Percentiles rank a stretch among this genome's conserved stretches.
phyloP scores from a whole-genome alignment of 1,140 invertebrate genomes.

The Heliconius melpomene region DNA sequence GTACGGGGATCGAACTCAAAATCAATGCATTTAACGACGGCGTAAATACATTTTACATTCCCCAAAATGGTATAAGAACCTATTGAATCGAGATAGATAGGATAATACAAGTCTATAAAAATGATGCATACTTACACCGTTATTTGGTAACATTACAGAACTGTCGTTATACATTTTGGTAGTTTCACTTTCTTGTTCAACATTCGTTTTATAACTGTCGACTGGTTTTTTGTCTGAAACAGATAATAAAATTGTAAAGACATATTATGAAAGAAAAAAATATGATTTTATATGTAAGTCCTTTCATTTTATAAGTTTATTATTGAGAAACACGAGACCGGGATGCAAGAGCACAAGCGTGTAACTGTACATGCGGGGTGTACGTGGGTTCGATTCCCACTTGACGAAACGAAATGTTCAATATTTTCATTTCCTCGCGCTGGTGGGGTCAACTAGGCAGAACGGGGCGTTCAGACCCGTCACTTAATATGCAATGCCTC shows the following conservation, averaged over 20 bases:
- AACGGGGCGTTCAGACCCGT: too few species aligned
- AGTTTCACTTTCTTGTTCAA: conserved; percentile 43
- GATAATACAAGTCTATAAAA: neutral
- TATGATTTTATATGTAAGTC: neutral
- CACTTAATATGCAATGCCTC: too few species aligned
- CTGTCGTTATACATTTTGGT: conserved; percentile 51
- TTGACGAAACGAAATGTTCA: too few species aligned
- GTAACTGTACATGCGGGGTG: too few species aligned
- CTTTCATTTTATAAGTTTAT: too few species aligned
- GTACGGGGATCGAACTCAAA: too few species aligned
- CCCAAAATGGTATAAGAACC: neutral
- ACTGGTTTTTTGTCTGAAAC: conserved; percentile 61
- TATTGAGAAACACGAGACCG: too few species aligned
- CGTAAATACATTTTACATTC: neutral
- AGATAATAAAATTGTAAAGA: conserved; percentile 1
- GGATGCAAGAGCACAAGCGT: too few species aligned
- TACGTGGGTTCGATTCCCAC: too few species aligned
- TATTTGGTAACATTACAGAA: conserved; percentile 34
- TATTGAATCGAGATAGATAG: neutral
- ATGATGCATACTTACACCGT: conserved; percentile 45
- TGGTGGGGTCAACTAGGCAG: too few species aligned
- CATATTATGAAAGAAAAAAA: neutral
- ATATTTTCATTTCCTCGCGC: too few species aligned
- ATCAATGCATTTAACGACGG: neutral
- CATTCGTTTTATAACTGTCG: conserved; percentile 48